phyloP scores from a whole-genome alignment of 30 jellyfish, hydroid and myxozoan species.

The Mastigias papua region DNA sequence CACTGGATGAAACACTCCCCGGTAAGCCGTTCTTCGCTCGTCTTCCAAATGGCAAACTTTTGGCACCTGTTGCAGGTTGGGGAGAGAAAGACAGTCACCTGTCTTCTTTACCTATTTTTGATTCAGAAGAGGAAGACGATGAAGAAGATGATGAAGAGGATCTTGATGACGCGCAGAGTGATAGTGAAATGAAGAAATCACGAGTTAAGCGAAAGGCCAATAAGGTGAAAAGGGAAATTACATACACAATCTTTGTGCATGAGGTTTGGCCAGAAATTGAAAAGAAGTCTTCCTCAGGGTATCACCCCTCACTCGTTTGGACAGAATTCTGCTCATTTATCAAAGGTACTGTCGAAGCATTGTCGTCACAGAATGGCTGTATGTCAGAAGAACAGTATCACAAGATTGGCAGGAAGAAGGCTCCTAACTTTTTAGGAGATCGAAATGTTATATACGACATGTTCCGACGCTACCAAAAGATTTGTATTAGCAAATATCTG shows the following conservation, averaged over 20 bases:
- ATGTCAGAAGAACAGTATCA: conserved; percentile 71
- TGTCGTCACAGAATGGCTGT: conserved; percentile 61
- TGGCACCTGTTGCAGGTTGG: conserved; percentile 85
- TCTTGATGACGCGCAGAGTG: conserved; percentile 34
- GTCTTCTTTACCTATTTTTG: conserved; percentile 67
- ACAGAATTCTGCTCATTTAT: conserved; percentile 90
- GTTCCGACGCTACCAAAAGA: conserved; percentile 62
- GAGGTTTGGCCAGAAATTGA: conserved; percentile 81
- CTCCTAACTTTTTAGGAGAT: conserved; percentile 87
- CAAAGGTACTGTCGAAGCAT: conserved; percentile 81
- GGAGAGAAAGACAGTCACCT: conserved; percentile 72
- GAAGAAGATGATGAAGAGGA: conserved; percentile 33
- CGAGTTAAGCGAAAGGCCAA: background rate
- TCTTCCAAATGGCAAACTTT: conserved; percentile 61
- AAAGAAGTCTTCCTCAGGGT: conserved; percentile 32
- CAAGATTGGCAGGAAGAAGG: conserved; percentile 81
- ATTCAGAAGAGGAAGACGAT: conserved; percentile 71
- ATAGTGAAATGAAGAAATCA: background rate
- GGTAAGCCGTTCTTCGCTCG: conserved; percentile 81
- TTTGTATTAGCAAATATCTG: conserved; percentile 33
- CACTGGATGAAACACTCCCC: conserved; percentile 81
- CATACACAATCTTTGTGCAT: conserved; percentile 72
- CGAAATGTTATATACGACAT: conserved; percentile 73
- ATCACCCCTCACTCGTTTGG: conserved; percentile 94
- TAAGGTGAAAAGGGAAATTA: conserved; percentile 57